phyloP scores from a whole-genome alignment of 2,797 vertebrate species.

The Tenualosa ilisha region DNA sequence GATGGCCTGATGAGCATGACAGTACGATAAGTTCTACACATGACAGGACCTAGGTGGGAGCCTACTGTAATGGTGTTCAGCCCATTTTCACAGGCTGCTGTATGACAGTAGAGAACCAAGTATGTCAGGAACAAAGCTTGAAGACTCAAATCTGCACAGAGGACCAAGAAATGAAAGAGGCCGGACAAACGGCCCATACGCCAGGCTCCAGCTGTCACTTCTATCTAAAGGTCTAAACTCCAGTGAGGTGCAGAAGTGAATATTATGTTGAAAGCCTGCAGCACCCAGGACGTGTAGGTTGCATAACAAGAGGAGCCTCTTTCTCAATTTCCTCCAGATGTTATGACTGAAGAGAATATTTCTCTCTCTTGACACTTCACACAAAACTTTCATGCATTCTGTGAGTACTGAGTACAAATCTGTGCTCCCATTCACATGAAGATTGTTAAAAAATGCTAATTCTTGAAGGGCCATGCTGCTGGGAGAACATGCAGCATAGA shows the following conservation, averaged over 20 bases:
- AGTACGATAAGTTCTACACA: too few relatives aligned
- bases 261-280: background rate
- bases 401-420: background rate
- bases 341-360: background rate
- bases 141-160: background rate
- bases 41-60: background rate
- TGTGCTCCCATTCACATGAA: too few relatives aligned
- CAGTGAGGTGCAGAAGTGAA: background rate
- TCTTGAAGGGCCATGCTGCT: background rate
- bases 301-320: background rate
- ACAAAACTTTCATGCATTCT: background rate
- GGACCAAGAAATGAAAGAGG: background rate
- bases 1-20: too few relatives aligned
- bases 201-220: constrained; percentile 31
- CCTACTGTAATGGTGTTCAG: background rate
- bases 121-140: background rate
- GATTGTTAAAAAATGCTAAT: too few relatives aligned
- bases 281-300: background rate
- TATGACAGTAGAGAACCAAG: background rate
- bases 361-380: background rate
- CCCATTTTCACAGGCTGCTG: background rate
- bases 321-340: background rate
- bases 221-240: background rate
- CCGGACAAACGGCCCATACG: constrained; percentile 15
- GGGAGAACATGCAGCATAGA: background rate